Percentiles rank a stretch among this genome's conserved stretches.
Conservation (phyloP, 2,797 vertebrate species). For the Bradypus variegatus region DNA sequence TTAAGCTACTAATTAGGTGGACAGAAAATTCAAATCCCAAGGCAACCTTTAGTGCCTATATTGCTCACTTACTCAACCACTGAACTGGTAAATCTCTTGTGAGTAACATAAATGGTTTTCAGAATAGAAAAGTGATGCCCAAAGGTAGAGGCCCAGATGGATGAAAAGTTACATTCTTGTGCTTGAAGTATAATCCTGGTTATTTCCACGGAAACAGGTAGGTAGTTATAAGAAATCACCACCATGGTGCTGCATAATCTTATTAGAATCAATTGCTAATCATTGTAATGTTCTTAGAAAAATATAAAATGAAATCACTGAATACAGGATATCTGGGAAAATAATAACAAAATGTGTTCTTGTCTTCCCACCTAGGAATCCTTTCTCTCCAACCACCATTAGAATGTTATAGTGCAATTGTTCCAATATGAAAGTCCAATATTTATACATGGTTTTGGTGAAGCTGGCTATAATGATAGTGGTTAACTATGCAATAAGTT, state of each 20-base stretch:
- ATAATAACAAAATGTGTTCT: not conserved
- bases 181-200: not conserved
- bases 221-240: slow-evolving; percentile 10
- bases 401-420: not conserved
- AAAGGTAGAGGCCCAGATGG: not conserved
- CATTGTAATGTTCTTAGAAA: not conserved
- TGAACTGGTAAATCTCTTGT: not conserved
- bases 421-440: not conserved
- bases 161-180: not conserved
- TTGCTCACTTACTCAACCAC: not conserved
- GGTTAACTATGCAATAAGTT: not conserved
- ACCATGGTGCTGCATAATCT: not conserved
- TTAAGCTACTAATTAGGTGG: not conserved
- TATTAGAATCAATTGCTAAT: not conserved
- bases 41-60: not conserved
- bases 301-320: not conserved
- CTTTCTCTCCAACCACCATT: not conserved
- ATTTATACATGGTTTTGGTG: not conserved
- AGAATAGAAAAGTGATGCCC: not conserved
- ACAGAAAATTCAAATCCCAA: not conserved
- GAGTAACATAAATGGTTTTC: not conserved
- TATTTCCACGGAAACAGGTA: slow-evolving; percentile 24
- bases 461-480: not conserved
- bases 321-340: not conserved
- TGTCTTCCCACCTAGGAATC: not conserved